Base-by-base conservation (phyloP, 2,113 vertebrate genomes). In the Sphyrna mokarran region DNA sequence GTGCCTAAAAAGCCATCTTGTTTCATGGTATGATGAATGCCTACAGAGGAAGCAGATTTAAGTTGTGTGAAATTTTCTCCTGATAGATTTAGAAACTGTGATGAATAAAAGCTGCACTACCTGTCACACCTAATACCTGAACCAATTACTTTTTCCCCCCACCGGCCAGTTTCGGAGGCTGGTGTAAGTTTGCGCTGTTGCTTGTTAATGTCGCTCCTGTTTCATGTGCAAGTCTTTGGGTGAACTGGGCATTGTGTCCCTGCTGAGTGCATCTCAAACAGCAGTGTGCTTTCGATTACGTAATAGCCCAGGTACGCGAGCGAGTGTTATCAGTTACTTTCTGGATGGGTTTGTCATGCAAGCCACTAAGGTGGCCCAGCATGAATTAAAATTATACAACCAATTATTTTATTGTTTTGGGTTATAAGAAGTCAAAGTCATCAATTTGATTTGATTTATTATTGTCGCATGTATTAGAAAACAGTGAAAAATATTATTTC, bases 1-100 rank as follows among this genome's bases (percentile, higher is more conserved):
- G 54, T 9, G 2, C 54, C 68, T 95, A 22, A 95, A 95, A 87
- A 40, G 48, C 58, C 54, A 89, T 70, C 37, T 87, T 95, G 85
- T 70, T 95, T 69, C 33, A 85, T 87, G 40, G 37, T 29, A 29
- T n/a, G 61, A 26, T 43, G 76, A 68, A 86, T 68, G 66, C n/a
- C 78, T 0, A 23, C 40, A 7, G 83, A 48, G 66, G 83, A 87
- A 87, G 43, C 95, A 78, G 78, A 83, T 95, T 95, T 63, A 95
- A 95, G 95, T 85, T 83, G 76, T 95, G 95, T 14, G 33, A 83
- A 85, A 85, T 95, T 95, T 85, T 95, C 80, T 66, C 63, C 29
- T 85, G 95, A 95, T 95, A 58, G 95, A 95, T 95, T 95, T 83
- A 61, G 95, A 95, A 80, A 80, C 72, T 95, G 95, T 86, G 54